These are phyloP conservation scores for Drosophila erecta DNA, from an alignment of 1,140 invertebrate genomes.

Conservation along the genomic window DNA sequence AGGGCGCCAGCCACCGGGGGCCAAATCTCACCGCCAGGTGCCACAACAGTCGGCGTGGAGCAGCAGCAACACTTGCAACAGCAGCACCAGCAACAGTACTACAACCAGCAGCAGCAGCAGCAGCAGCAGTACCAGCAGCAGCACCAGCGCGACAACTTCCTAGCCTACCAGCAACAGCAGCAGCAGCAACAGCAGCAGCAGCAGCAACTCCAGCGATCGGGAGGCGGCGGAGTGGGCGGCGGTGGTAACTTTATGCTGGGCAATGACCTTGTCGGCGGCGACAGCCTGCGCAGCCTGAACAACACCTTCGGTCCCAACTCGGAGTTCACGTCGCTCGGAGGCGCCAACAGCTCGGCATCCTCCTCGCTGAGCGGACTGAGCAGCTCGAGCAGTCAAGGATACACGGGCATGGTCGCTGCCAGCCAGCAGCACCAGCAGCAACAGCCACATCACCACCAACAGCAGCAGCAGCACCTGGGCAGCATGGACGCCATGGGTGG, in stretches of 20 bases:
- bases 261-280: conserved; percentile 77
- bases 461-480: conserved; percentile 58
- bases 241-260: conserved; percentile 73
- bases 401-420: conserved; percentile 69
- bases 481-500: conserved; percentile 83
- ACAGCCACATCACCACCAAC: conserved; percentile 42
- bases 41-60: conserved; percentile 53
- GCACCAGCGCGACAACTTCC: conserved; percentile 68
- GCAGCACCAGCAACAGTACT: conserved; percentile 62
- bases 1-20: conserved; percentile 85
- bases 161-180: conserved; percentile 69
- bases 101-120: conserved; percentile 71
- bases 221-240: conserved; percentile 23
- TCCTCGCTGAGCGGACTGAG: conserved; percentile 54
- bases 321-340: conserved; percentile 72
- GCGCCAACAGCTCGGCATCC: conserved; percentile 33
- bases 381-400: conserved; percentile 69
- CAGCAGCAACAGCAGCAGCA: conserved; percentile 40
- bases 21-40: conserved; percentile 84
- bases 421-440: conserved; percentile 61
- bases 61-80: conserved; percentile 50
- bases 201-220: conserved; percentile 46
- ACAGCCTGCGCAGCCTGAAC: conserved; percentile 81
- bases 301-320: conserved; percentile 83
- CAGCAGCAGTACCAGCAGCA: conserved; percentile 67